Evolutionary conservation across 2,797 vertebrate species (phyloP), one percentile per base, ranked within the genome.

Genomic region (Periophthalmus magnuspinnatus): DNA sequence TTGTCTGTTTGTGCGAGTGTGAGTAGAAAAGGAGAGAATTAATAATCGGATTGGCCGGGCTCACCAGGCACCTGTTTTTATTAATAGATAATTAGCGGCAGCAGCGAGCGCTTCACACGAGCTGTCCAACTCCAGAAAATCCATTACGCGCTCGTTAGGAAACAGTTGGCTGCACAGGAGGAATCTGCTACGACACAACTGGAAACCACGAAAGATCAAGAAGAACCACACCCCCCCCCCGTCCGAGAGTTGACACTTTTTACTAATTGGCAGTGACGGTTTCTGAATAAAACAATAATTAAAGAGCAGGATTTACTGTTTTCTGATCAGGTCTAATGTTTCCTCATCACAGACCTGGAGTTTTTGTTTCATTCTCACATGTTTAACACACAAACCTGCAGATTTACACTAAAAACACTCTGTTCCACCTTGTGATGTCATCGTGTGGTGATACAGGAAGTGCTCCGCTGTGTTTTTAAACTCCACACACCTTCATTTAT

Each of bases 61-160:
- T 41, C 16, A 65, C 63, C 24, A 65, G 24, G 47, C 63, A 36
- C 36, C 50, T 67, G 65, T 41, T 56, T 56, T 54, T 56, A 41
- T 63, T 63, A 47, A 63, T 63, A 24, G 61, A 67, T 33, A 67
- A 56, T 67, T 67, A 65, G 24, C 17, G 50, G 24, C 2, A 50
- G 47, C 63, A 50, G 63, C 63, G 50, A 63, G 61, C 21, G 38
- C 38, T 63, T 45, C 24, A 65, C n/a, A 32, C 50, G 47, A 52
- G 63, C 63, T 34, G 63, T 33, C 28, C 63, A 33, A 65, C 47
- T 50, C 45, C 65, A 63, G 10, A 63, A 63, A 63, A 63, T 65
- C 45, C 47, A 47, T 65, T 50, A 32, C 28, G n/a, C 5, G 45
- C 63, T n/a, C 52, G 19, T 65, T 50, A 65, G 47, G 47, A 65